Conservation (phyloP, 2,797 vertebrate species). For the Sylvilagus floridanus region DNA sequence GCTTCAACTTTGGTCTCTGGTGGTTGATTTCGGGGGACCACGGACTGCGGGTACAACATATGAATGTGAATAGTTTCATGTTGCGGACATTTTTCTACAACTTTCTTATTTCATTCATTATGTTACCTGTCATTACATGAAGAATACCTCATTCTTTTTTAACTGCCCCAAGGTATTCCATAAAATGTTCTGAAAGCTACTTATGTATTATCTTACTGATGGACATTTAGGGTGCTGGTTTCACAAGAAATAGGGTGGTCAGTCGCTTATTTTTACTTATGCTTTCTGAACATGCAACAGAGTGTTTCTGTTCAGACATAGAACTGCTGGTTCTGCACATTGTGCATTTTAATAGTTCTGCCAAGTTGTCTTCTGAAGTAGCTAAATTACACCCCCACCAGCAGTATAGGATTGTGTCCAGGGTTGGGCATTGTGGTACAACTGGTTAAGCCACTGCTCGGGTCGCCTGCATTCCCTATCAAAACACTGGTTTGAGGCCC, state of each 20-base stretch:
- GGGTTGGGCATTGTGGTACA: no score
- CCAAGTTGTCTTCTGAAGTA: constrained; percentile 40
- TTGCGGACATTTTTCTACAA: constrained; percentile 24
- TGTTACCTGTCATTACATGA: background rate
- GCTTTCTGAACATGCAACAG: background rate
- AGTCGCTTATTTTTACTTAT: constrained; percentile 60
- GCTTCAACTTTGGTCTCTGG: no score
- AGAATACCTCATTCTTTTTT: constrained; percentile 27
- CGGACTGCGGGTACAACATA: no score
- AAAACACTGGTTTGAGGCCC: no score
- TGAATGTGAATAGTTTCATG: background rate
- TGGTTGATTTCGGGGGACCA: no score
- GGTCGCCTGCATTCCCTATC: no score
- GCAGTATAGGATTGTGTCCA: background rate
- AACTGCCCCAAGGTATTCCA: constrained; percentile 20
- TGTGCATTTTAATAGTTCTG: constrained; percentile 60
- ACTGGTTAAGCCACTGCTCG: no score
- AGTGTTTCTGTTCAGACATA: constrained; percentile 45
- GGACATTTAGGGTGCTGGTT: background rate
- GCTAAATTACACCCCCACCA: background rate
- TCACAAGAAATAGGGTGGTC: background rate
- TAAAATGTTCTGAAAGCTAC: background rate
- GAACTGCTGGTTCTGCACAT: background rate
- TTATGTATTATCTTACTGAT: background rate
- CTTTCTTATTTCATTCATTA: background rate